These are phyloP conservation scores for Ophioninae sp. DNA, from an alignment of 2,888 invertebrate species.

Conservation along the genomic window DNA sequence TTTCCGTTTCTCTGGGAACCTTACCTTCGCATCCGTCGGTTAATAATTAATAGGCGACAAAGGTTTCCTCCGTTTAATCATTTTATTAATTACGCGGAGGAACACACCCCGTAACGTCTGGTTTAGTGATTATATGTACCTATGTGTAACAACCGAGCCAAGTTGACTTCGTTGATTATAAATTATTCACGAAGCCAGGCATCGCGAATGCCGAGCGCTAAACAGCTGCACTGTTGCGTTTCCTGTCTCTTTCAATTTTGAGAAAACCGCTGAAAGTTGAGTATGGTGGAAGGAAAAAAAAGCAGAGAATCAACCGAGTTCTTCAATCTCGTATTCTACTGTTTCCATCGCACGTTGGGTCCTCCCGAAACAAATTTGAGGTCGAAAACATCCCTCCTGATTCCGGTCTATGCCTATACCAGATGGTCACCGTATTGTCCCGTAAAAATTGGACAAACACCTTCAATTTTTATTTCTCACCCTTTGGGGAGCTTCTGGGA, in stretches of 20 bases:
- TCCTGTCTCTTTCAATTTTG: slow-evolving; percentile 17
- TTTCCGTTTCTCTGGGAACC: not conserved
- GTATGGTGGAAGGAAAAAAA: slow-evolving; percentile 20
- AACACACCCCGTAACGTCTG: slow-evolving; percentile 64
- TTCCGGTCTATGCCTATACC: not conserved
- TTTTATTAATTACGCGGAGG: slow-evolving; percentile 73
- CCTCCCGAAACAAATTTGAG: not conserved
- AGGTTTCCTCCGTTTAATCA: slow-evolving; percentile 71
- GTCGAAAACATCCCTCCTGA: not conserved
- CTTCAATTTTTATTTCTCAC: slow-evolving; percentile 47
- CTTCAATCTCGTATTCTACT: not conserved
- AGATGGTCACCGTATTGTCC: slow-evolving; percentile 1
- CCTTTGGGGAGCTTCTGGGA: slow-evolving; percentile 3
- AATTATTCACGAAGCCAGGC: slow-evolving; percentile 67
- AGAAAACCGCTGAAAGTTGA: slow-evolving; percentile 17
- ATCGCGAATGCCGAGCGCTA: slow-evolving; percentile 32
- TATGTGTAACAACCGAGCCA: slow-evolving; percentile 49
- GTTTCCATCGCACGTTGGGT: not conserved
- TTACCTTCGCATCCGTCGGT: slow-evolving; percentile 26
- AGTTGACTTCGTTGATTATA: slow-evolving; percentile 62
- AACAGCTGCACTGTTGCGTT: slow-evolving; percentile 1
- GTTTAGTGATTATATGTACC: slow-evolving; percentile 12
- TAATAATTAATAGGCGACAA: slow-evolving; percentile 71
- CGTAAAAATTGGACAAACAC: slow-evolving; percentile 39
- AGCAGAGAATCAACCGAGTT: slow-evolving; percentile 4